These are phyloP conservation scores for Resseliella maxima DNA, from an alignment of 2,888 invertebrate species.

Conservation along the genomic window DNA sequence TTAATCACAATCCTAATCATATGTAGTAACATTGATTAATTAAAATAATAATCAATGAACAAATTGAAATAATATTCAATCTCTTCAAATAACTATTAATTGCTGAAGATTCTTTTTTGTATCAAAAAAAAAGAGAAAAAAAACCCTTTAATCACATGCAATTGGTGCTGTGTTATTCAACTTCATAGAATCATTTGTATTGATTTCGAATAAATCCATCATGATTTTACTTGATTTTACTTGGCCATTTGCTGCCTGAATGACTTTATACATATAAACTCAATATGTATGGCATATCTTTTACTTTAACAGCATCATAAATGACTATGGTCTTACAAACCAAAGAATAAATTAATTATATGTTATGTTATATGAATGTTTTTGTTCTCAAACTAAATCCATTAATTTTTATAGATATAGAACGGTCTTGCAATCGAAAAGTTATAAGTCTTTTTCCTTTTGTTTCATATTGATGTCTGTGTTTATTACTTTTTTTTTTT, in stretches of 20 bases:
- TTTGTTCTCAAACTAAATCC: slow-evolving; percentile 23
- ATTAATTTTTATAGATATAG: not conserved
- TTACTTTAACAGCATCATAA: no score
- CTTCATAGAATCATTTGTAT: not conserved
- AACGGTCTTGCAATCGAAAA: not conserved
- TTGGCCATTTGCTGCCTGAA: not conserved
- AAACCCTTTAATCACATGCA: not conserved
- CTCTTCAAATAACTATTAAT: no score
- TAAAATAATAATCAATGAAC: no score
- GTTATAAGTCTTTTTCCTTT: not conserved
- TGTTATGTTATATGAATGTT: not conserved
- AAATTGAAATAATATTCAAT: no score
- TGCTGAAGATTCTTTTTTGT: no score
- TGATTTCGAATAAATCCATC: no score
- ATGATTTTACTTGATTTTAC: no score
- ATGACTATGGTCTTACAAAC: no score
- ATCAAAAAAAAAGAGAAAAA: not conserved
- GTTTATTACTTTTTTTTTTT: not conserved
- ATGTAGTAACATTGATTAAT: no score
- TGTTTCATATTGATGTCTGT: slow-evolving; percentile 12
- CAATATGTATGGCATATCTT: no score
- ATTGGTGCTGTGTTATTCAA: not conserved
- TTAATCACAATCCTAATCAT: no score
- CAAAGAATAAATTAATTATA: not conserved
- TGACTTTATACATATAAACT: no score